phyloP scores from a whole-genome alignment of 2,113 vertebrate species.

The Xiphophorus maculatus region DNA sequence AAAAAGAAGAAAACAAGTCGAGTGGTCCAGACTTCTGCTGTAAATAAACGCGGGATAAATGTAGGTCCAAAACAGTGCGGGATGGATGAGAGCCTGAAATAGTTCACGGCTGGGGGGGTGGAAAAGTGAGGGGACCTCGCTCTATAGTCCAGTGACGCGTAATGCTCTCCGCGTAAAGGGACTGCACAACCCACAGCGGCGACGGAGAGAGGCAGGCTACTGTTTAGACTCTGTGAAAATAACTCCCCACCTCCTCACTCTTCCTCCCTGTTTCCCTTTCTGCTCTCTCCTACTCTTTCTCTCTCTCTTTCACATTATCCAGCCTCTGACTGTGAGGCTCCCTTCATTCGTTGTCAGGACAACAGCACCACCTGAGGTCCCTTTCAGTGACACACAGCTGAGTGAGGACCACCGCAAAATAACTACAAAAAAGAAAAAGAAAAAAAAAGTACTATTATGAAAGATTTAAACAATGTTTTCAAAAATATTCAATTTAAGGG shows the following conservation, averaged over 20 bases:
- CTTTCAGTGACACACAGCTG: constrained; percentile 70
- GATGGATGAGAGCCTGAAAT: not conserved
- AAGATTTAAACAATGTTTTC: not conserved
- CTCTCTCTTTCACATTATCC: constrained; percentile 55
- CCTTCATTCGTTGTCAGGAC: constrained; percentile 84
- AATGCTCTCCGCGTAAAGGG: constrained; percentile 70
- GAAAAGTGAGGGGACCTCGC: constrained; percentile 17
- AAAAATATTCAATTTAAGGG: not conserved
- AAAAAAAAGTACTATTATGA: not conserved
- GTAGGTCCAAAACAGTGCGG: constrained; percentile 62
- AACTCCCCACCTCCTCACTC: constrained; percentile 32
- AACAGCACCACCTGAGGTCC: constrained; percentile 85
- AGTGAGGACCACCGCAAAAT: constrained; percentile 7
- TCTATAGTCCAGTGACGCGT: constrained; percentile 60
- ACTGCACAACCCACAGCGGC: constrained; percentile 51
- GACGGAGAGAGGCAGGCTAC: constrained; percentile 58
- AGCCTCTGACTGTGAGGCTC: constrained; percentile 78
- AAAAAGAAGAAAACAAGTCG: not conserved
- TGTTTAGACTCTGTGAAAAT: constrained; percentile 57
- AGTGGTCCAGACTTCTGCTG: constrained; percentile 62
- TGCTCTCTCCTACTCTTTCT: constrained; percentile 32
- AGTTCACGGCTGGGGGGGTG: constrained; percentile 5
- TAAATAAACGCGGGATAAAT: constrained; percentile 25
- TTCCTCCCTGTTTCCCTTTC: constrained; percentile 20
- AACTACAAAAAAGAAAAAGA: not conserved